Evolutionary conservation across 2,113 vertebrate genomes (phyloP).

Genomic region (Sinocyclocheilus grahami): DNA sequence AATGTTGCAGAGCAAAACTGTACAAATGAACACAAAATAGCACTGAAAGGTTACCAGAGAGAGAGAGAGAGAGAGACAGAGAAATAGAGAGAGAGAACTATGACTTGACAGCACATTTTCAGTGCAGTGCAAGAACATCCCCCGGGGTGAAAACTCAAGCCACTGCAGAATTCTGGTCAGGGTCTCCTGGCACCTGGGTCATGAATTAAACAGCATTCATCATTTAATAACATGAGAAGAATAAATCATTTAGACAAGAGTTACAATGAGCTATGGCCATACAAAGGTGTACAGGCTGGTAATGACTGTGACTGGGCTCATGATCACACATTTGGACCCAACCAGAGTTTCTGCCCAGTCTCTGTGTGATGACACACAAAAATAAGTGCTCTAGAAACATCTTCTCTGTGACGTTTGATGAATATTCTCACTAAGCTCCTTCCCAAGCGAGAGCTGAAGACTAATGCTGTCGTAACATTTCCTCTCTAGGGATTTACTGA

Average conservation of each 20-base stretch:
- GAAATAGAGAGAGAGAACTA: neutral
- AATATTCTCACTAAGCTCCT: neutral
- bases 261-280: constrained; percentile 61
- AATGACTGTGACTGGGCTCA: constrained; percentile 10
- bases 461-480: constrained; percentile 1
- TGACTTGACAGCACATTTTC: neutral
- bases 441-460: neutral
- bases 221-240: constrained; percentile 60
- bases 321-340: constrained; percentile 16
- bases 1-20: neutral
- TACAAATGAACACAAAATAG: neutral
- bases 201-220: constrained; percentile 66
- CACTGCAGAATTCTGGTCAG: constrained; percentile 28
- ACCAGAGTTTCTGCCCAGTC: neutral
- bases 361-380: neutral
- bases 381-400: neutral
- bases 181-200: constrained; percentile 41
- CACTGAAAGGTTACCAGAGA: neutral
- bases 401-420: neutral
- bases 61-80: neutral
- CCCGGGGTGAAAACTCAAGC: constrained; percentile 19
- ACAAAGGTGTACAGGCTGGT: neutral
- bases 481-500: neutral
- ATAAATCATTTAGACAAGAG: constrained; percentile 61
- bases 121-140: constrained; percentile 6